Percentiles rank a stretch among this genome's conserved stretches.
phyloP scores from a whole-genome alignment of 2,797 vertebrate genomes.

The Orientallactaga sibirica region DNA sequence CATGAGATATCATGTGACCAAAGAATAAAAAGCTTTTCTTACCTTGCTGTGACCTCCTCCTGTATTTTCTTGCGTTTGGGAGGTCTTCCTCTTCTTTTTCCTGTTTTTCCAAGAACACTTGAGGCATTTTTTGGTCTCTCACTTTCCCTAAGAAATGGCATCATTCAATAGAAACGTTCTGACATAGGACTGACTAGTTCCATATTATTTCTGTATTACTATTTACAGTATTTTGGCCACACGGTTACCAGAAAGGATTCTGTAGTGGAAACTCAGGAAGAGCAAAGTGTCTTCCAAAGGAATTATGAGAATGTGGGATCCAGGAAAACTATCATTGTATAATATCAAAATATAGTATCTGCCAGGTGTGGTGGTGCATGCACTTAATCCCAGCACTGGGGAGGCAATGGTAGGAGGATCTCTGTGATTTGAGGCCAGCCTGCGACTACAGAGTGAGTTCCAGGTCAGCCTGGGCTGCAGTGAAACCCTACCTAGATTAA shows the following conservation, averaged over 20 bases:
- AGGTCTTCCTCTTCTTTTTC: conserved; percentile 95
- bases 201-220: background rate
- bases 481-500: too few species aligned
- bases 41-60: conserved; percentile 92
- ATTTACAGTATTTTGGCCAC: background rate
- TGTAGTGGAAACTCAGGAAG: background rate
- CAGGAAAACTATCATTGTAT: background rate
- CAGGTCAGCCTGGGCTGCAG: too few species aligned
- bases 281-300: background rate
- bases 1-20: background rate
- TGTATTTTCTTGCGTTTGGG: conserved; percentile 94
- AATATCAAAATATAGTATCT: background rate
- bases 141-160: conserved; percentile 83
- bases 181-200: background rate
- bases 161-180: conserved; percentile 49
- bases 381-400: too few species aligned
- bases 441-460: too few species aligned
- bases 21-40: conserved; percentile 68
- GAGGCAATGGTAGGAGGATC: too few species aligned
- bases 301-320: background rate
- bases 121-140: conserved; percentile 85
- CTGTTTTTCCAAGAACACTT: conserved; percentile 88
- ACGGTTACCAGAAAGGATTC: background rate
- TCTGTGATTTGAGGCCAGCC: too few species aligned
- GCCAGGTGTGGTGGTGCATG: too few species aligned